Evolutionary conservation across 2,113 vertebrate species (phyloP), one percentile per base, ranked within the genome.

Genomic region (Lampris incognitus): DNA sequence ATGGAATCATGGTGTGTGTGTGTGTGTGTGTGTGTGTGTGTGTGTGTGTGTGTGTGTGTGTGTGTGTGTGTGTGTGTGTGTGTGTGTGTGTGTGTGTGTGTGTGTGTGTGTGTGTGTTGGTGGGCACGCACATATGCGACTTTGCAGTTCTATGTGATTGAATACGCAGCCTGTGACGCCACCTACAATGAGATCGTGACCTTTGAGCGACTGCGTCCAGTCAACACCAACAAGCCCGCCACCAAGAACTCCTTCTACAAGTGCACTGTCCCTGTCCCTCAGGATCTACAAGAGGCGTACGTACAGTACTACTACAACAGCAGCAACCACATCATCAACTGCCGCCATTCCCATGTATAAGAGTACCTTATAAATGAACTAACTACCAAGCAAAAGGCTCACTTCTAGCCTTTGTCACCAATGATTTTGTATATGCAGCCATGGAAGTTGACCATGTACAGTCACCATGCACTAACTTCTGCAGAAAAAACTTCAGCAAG

Each of bases 181-280:
- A 96, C 96, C 7, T 97, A 96, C 89, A 97, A 97, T 3, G 96
- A 97, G 82, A 97, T 97, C 0, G 96, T 97, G 78, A 97, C 96
- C 2, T 92, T 96, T 52, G 96, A 97, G 66, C 94, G 97, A 37
- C 94, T 97, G 81, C 96, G 97, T 69, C 95, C 94, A 0, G 93
- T 97, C 70, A 97, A 97, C 90, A 88, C 94, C 56, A 97, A 94
- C 93, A 93, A 95, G 87, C 90, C 95, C 11, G 93, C 96, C 81
- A 95, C 93, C 68, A 93, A 95, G 82, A 93, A 91, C 88, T 94
- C 93, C 82, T 97, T 97, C 76, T 92, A 94, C 92, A 96, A 96
- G 90, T 94, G 95, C 87, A 93, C 92, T 54, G 95, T 97, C 83
- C 93, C 95, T 1, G 93, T 97, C 56, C 96, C 97, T 1, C 96